Evolutionary conservation across 2,113 vertebrate species (phyloP).

Genomic region (Perccottus glenii): DNA sequence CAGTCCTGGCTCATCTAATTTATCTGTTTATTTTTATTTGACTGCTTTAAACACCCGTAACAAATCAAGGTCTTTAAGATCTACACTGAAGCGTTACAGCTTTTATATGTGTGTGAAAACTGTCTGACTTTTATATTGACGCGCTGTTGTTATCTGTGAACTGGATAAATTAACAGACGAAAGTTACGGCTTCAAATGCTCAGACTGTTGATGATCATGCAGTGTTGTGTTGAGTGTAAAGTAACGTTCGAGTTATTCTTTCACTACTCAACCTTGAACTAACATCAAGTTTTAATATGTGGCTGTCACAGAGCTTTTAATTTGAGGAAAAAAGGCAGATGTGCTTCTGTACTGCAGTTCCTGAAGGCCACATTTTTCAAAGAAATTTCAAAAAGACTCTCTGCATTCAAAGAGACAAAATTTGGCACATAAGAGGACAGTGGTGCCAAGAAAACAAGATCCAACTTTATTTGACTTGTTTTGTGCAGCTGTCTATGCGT

Average conservation of each 20-base stretch:
- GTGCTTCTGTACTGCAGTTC: not conserved
- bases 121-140: constrained; percentile 29
- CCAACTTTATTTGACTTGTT: not conserved
- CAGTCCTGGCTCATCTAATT: constrained; percentile 10
- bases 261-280: constrained; percentile 1
- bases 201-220: constrained; percentile 7
- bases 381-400: not conserved
- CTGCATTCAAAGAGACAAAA: not conserved
- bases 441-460: not conserved
- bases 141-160: constrained; percentile 17
- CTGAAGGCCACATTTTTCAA: not conserved
- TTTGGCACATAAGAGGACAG: not conserved
- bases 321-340: not conserved
- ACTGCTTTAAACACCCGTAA: constrained; percentile 7
- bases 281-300: constrained; percentile 1
- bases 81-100: constrained; percentile 2
- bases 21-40: constrained; percentile 27
- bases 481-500: not conserved
- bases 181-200: constrained; percentile 27
- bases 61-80: constrained; percentile 24
- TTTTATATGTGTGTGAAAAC: constrained; percentile 6
- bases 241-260: not conserved
- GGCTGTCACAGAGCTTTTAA: not conserved
- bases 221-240: not conserved
- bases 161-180: constrained; percentile 8